A percentile compares a stretch with the other conserved stretches of the same genome.
Conservation (phyloP, 2,113 vertebrate species). For the Channa argus region DNA sequence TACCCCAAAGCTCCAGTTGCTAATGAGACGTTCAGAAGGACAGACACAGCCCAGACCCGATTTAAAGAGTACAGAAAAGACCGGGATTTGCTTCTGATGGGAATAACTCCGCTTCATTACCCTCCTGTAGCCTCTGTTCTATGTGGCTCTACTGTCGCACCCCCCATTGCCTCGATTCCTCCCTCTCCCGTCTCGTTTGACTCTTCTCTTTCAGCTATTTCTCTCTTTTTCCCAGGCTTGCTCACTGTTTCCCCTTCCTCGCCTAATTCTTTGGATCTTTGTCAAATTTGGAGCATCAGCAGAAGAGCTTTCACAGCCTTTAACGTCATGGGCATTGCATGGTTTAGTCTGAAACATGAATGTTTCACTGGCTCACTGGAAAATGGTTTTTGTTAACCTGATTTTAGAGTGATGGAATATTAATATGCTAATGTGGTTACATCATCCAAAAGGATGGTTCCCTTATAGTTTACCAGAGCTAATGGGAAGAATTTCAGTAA, state of each 20-base stretch:
- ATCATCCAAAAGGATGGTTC: conserved; percentile 37
- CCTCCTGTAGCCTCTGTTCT: conserved; percentile 28
- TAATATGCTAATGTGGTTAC: conserved; percentile 53
- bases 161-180: conserved; percentile 32
- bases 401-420: conserved; percentile 50
- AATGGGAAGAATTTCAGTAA: conserved; percentile 37
- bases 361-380: conserved; percentile 31
- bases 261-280: conserved; percentile 52
- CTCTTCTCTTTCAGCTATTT: conserved; percentile 3
- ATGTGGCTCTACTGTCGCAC: conserved; percentile 17
- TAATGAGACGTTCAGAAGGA: conserved; percentile 76
- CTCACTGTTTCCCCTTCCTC: conserved; percentile 21
- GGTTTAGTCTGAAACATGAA: conserved; percentile 31
- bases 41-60: conserved; percentile 43
- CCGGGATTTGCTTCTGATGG: conserved; percentile 64
- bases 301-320: conserved; percentile 19
- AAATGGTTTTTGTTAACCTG: conserved; percentile 38
- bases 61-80: conserved; percentile 57
- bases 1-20: conserved; percentile 56
- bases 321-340: conserved; percentile 31
- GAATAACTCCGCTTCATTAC: conserved; percentile 70
- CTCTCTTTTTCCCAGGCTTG: conserved; percentile 17
- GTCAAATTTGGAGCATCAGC: conserved; percentile 59
- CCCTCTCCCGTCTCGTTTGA: conserved; percentile 18
- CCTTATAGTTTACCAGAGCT: conserved; percentile 31